These are phyloP conservation scores for Bedellia somnulentella DNA, from an alignment of 2,888 invertebrate genomes.

Conservation along the genomic window DNA sequence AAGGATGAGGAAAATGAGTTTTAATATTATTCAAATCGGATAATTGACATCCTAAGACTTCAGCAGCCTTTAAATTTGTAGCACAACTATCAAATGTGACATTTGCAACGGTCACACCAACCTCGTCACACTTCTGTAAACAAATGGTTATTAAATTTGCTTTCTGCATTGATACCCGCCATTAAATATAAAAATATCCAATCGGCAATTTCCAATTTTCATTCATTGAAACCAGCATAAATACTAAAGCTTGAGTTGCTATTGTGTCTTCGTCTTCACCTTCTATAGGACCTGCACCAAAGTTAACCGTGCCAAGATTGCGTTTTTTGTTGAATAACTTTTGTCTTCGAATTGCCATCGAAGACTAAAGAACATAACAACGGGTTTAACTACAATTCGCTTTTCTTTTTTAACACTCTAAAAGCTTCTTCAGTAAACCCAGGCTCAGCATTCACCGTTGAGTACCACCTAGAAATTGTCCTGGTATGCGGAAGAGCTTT, in stretches of 20 bases:
- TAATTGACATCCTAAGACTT: too few relatives aligned
- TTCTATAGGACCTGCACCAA: constrained; percentile 7
- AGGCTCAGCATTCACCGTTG: constrained; percentile 13
- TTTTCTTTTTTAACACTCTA: constrained; percentile 10
- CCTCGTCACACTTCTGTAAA: too few relatives aligned
- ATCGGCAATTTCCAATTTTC: neutral
- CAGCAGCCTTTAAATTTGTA: too few relatives aligned
- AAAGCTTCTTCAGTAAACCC: constrained; percentile 16
- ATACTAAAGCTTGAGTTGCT: neutral
- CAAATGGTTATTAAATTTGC: neutral
- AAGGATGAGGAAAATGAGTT: too few relatives aligned
- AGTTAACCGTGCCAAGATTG: constrained; percentile 11
- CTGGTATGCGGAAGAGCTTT: constrained; percentile 16
- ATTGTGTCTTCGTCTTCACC: too few relatives aligned
- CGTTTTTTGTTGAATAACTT: constrained; percentile 11
- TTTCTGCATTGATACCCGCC: neutral
- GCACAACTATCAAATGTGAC: too few relatives aligned
- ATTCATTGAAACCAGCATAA: neutral
- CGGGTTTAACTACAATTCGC: constrained; percentile 6
- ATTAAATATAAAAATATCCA: too few relatives aligned
- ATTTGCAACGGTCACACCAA: too few relatives aligned
- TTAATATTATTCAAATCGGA: too few relatives aligned
- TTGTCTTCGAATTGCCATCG: constrained; percentile 14
- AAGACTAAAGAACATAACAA: constrained; percentile 12
- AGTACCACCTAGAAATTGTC: constrained; percentile 16